Base-by-base conservation (phyloP, 1,140 invertebrate species). In the Atopsyche davidsoni region DNA sequence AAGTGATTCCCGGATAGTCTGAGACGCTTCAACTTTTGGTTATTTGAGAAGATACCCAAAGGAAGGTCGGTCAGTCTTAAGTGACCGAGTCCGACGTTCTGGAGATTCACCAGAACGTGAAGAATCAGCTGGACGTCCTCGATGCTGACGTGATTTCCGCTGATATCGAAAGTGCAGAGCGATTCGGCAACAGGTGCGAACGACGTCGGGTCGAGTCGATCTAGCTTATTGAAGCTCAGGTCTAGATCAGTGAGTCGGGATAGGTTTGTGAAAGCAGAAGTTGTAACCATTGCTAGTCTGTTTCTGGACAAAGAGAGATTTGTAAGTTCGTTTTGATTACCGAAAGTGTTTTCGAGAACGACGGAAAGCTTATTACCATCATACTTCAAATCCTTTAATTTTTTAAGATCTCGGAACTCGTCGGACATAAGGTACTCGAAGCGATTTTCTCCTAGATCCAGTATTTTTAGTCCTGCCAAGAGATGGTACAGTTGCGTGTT, bases 351-450 rank as follows among this genome's bases (percentile, higher is more conserved):
- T 62, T 88, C 85, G 17, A 84, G 72, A 24, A 87, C 73, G 3
- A 86, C 83, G 2, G 85, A 82, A 39, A 89, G 66, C 61, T 83
- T 79, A 70, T 89, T 91, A 21, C 85, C 85, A 59, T 89, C 84
- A 53, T 89, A 69, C 58, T 75, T 72, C 36, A 91, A 71, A 57
- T 76, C 77, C 59, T 78, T 78, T 28, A 91, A 67, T 51, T 76
- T 77, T 59, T 78, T 79, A 46, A 87, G 70, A 61, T 83, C 81
- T 48, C 75, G 75, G 59, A 87, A 86, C 60, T 85, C 82, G 59
- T 88, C 86, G 14, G 81, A 69, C 53, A 79, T 78, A 36, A 91
- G 66, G 67, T 86, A 86, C 66, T 85, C 84, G 58, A 91, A 83
- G 54, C 78, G 69, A 66, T 91, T 91, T 60, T 86, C 73, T 31